Base-by-base conservation (phyloP, 2,888 invertebrate species). In the Plutella xylostella region DNA sequence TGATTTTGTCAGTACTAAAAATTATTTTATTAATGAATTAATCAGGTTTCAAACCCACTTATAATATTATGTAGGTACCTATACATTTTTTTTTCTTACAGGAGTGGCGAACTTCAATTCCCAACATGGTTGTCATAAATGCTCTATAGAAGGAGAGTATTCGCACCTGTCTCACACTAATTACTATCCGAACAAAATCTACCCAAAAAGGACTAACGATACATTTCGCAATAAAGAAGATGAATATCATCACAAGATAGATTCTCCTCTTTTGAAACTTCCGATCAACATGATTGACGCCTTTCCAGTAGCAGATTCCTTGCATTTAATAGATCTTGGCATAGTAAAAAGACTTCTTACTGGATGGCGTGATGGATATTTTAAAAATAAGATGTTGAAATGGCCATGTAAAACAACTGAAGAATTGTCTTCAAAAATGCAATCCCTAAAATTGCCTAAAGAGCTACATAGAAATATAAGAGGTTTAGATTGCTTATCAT, bases 321-420 rank as follows among this genome's bases (percentile, higher is more conserved):
- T 57, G 1, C 55, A 60, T 40, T 40, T 58, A 12, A 51, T 60
- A 6, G 56, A 57, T 22, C 33, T 57, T 0, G 56, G 57, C 0
- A 2, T 58, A 1, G 55, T 57, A 55, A 58, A 56, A 19, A 17
- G 54, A 11, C 37, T 54, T 15, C 4, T 55, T 2, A 22, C 45
- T 0, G 54, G 55, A 6, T 56, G 55, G 54, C 22, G 52, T 3
- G 52, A 55, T 43, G 56, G 52, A 0, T 53, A 54, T 25, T 55
- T 55, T 40, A 47, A 45, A 6, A 49, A 38, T 6, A 33, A 45
- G 21, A 5, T 43, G 7, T 52, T 53, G 0, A 55, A 56, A 37
- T 54, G 53, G 54, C 15, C 47, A 3, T 22, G 45, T 19, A 18
- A 5, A 3, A 48, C 50, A 38, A 52, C 47, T 9, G 11, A 45